Base-by-base conservation (phyloP, 2,113 vertebrate species). In the Seriola dumerili region DNA sequence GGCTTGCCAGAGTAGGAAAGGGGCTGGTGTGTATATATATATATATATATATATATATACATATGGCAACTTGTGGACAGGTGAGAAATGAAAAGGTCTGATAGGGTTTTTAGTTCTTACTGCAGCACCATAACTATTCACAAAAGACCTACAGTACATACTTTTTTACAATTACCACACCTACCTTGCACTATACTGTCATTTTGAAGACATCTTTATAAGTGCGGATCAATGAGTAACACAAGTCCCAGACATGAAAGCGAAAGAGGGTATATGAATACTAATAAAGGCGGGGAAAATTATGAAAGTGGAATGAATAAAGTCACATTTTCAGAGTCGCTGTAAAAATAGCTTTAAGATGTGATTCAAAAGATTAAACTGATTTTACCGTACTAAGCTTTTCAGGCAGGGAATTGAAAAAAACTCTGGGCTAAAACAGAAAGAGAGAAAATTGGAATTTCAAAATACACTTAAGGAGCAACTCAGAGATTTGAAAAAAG, bases 381-480 rank as follows among this genome's bases (percentile, higher is more conserved):
- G 36, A 36, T 70, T 69, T 77, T 59, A 65, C n/a, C 57, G 40
- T 17, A 7, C 10, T 36, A n/a, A 50, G 46, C 66, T 64, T 36
- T 71, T 29, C 16, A 3, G 38, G 23, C 36, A 42, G 42, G 54
- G 64, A 61, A 67, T 17, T 32, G 7, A 19, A 69, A 63, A 63
- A 36, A 63, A 21, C 44, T 21, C 0, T 4, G 14, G 3, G 13
- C 23, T n/a, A 52, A 71, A 9, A 40, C 29, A 6, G 25, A n/a
- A 73, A 72, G 14, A 17, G 21, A 84, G 34, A 64, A 69, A 81
- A 17, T 14, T 54, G 40, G 13, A 78, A 57, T 62, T 74, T 62
- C 3, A 71, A 88, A 81, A 57, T 38, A 66, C 4, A 76, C 72
- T 74, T 83, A 1, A 50, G 50, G 10, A 72, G 67, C n/a, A 61